A percentile compares a stretch with the other conserved stretches of the same genome.
These are phyloP conservation scores for Myodes glareolus DNA, from an alignment of 2,113 vertebrate species.

Conservation along the genomic window DNA sequence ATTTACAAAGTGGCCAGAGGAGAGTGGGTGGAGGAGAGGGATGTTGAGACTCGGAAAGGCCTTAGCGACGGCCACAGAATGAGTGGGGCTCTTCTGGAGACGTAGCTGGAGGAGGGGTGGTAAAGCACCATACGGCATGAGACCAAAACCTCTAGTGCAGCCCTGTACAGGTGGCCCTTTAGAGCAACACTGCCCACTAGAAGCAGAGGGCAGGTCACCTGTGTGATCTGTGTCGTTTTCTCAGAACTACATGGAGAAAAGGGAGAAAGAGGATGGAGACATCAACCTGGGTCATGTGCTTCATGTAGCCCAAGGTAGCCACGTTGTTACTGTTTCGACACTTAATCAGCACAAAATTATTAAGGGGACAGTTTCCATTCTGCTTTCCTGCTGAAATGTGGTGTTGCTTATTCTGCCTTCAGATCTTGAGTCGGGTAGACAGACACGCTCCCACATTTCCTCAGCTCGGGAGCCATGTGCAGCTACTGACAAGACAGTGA, in stretches of 20 bases:
- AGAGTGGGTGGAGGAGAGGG: neutral
- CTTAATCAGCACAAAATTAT: neutral
- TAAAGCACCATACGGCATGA: neutral
- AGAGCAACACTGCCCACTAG: neutral
- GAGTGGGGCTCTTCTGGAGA: neutral
- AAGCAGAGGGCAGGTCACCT: neutral
- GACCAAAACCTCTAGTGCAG: neutral
- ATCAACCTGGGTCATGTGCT: constrained; percentile 5
- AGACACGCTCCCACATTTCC: neutral
- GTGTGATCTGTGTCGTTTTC: neutral
- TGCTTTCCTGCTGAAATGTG: neutral
- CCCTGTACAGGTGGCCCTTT: neutral
- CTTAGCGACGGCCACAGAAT: no score
- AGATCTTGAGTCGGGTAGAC: neutral
- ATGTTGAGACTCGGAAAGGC: neutral
- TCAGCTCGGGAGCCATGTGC: fast-evolving
- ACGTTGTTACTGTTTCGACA: neutral
- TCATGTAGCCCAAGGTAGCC: neutral
- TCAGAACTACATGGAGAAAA: neutral
- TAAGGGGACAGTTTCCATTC: neutral
- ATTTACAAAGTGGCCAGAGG: neutral
- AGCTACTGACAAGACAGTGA: no score
- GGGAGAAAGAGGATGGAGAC: neutral
- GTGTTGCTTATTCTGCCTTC: neutral
- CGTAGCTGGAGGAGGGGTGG: neutral